Conservation (phyloP, 2,797 vertebrate species). For the Neopelma chrysocephalum region DNA sequence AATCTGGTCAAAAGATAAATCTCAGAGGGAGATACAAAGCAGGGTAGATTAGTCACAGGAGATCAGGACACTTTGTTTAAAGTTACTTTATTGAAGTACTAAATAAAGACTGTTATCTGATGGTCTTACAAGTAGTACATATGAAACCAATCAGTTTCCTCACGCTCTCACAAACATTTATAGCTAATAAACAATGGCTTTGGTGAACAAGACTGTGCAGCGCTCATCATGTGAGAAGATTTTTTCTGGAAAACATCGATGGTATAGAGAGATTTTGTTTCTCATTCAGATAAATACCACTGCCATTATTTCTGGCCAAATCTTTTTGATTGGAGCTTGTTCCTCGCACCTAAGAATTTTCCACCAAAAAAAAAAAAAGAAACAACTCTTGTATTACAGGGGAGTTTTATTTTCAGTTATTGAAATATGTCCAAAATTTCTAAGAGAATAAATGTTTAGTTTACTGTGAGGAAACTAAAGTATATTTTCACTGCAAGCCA, state of each 20-base stretch:
- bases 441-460: not conserved
- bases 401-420: not conserved
- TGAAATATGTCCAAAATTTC: not conserved
- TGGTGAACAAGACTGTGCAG: not conserved
- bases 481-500: not conserved
- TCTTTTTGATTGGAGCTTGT: not conserved
- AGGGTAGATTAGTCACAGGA: not conserved
- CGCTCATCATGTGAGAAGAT: not conserved
- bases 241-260: not conserved
- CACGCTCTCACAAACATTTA: not conserved
- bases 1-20: slow-evolving; percentile 9
- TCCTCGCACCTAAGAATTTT: not conserved
- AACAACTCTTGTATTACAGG: not conserved
- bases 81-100: not conserved
- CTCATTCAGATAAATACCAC: not conserved
- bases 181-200: not conserved
- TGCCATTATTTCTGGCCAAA: not conserved
- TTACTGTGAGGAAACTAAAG: not conserved
- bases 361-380: fast-evolving
- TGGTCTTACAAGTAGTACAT: not conserved
- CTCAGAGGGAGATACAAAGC: slow-evolving; percentile 2
- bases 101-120: slow-evolving; percentile 39
- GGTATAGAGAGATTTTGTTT: not conserved
- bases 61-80: slow-evolving; percentile 6
- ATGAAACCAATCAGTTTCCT: not conserved